Percentiles rank a stretch among this genome's conserved stretches.
Conservation (phyloP, 2,113 vertebrate species). For the Albula glossodonta region DNA sequence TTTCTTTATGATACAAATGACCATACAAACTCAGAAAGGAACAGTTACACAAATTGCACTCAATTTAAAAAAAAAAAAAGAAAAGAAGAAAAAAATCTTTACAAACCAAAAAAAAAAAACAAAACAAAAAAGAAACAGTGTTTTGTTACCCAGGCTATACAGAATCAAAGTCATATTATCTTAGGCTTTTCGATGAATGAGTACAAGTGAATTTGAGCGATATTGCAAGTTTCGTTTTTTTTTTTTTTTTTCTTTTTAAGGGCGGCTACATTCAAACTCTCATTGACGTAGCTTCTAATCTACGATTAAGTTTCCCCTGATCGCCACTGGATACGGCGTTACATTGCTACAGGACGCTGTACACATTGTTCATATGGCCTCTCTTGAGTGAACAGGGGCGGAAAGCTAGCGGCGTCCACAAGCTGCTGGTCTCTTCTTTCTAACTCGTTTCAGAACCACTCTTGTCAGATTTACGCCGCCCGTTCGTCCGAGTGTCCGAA, state of each 20-base stretch:
- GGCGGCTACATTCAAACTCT: not conserved
- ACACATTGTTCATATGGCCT: not conserved
- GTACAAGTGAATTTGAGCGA: constrained; percentile 12
- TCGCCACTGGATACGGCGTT: too few relatives aligned
- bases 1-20: constrained; percentile 42
- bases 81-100: constrained; percentile 46
- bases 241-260: not conserved
- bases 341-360: not conserved
- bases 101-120: constrained; percentile 41
- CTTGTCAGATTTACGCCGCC: not conserved
- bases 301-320: too few relatives aligned
- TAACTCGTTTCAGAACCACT: not conserved
- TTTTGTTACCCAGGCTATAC: constrained; percentile 46
- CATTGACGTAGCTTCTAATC: not conserved
- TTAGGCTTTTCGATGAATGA: not conserved
- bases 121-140: constrained; percentile 30
- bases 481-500: too few relatives aligned
- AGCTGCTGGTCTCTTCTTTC: not conserved
- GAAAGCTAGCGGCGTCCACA: not conserved
- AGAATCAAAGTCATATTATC: not conserved
- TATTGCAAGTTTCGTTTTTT: not conserved
- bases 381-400: too few relatives aligned
- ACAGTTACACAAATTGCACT: constrained; percentile 50
- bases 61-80: not conserved
- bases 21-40: constrained; percentile 44